Evolutionary conservation across 2,797 vertebrate genomes (phyloP).

Genomic region (Gymnoscopelus microlampas): DNA sequence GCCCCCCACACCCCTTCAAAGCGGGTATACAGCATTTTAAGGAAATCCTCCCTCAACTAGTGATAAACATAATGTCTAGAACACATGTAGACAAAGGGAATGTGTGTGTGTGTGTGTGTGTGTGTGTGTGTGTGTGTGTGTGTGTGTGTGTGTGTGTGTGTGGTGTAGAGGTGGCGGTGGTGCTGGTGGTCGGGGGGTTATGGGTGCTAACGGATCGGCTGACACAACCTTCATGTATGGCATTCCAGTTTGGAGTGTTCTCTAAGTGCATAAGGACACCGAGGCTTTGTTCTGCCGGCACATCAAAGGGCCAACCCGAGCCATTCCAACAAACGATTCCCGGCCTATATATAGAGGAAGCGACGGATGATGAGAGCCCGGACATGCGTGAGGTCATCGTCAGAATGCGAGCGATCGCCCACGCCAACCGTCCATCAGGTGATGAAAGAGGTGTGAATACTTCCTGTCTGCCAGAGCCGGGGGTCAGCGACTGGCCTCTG

Average conservation of each 20-base stretch:
- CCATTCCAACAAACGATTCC: conserved; percentile 77
- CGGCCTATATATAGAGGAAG: conserved; percentile 79
- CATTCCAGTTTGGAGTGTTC: conserved; percentile 79
- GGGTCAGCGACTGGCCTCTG: conserved; percentile 63
- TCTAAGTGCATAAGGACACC: conserved; percentile 76
- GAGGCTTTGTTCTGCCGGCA: conserved; percentile 77
- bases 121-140: too few relatives aligned
- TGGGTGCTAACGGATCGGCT: conserved; percentile 80
- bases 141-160: too few relatives aligned
- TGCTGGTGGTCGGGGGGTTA: too few relatives aligned
- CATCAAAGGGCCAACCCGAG: conserved; percentile 76
- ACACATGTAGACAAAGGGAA: conserved; percentile 42
- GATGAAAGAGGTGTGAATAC: conserved; percentile 79
- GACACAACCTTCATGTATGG: conserved; percentile 76
- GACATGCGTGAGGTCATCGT: conserved; percentile 77
- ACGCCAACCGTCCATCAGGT: conserved; percentile 64
- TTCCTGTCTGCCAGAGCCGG: conserved; percentile 41
- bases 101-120: background rate
- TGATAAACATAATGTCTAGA: conserved; percentile 53
- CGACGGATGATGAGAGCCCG: conserved; percentile 74
- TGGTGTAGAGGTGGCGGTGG: background rate
- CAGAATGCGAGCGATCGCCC: conserved; percentile 62
- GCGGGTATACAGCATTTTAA: background rate
- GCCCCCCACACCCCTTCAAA: too few relatives aligned
- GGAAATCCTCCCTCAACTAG: conserved; percentile 15